Evolutionary conservation across 2,888 invertebrate species (phyloP).

Genomic region (Anaspis maculata): DNA sequence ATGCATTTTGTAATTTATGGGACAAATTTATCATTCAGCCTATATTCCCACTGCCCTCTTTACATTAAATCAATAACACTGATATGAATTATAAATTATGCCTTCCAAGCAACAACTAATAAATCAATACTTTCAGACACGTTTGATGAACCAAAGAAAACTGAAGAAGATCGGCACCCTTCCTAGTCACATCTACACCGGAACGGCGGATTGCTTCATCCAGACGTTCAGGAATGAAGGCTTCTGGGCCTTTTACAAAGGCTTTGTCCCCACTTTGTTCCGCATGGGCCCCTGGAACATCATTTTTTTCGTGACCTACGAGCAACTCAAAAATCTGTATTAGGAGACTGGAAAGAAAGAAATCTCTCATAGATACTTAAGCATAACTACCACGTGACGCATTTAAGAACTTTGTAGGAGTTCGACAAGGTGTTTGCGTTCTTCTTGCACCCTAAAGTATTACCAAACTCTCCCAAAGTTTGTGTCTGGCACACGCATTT

Average conservation of each 20-base stretch:
- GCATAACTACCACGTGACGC: no score
- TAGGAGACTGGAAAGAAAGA: conserved; percentile 30
- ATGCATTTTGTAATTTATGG: no score
- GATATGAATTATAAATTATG: no score
- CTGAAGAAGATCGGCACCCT: conserved; percentile 44
- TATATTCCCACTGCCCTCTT: no score
- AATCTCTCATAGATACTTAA: background rate
- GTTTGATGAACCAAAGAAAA: conserved; percentile 86
- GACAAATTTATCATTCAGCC: background rate
- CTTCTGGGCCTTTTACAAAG: conserved; percentile 81
- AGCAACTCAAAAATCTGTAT: conserved; percentile 74
- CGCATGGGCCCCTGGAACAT: conserved; percentile 97
- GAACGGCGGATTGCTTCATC: conserved; percentile 61
- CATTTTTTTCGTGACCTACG: conserved; percentile 90
- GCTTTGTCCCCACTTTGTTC: conserved; percentile 91
- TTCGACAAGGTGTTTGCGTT: no score
- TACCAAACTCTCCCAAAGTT: no score
- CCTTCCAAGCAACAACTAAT: no score
- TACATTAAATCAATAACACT: no score
- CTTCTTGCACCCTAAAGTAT: no score
- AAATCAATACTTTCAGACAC: conserved; percentile 65
- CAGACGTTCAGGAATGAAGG: conserved; percentile 86
- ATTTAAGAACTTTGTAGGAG: background rate
- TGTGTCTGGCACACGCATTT: no score
- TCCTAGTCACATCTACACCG: conserved; percentile 59